phyloP scores from a whole-genome alignment of 64 coral and sea anemone genomes.

The Catalaphyllia jardinei region DNA sequence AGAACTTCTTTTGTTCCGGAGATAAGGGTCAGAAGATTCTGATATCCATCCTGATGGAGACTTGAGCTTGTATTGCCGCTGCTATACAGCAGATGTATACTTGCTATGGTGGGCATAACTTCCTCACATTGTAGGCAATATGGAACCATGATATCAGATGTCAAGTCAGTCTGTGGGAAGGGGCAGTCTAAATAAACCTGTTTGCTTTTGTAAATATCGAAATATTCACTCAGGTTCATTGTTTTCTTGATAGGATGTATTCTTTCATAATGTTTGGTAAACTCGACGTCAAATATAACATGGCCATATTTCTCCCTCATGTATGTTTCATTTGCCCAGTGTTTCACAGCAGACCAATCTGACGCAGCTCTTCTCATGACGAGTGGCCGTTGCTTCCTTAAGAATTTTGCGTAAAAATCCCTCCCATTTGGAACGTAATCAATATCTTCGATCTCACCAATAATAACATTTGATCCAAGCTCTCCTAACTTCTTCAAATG shows the following conservation, averaged over 20 bases:
- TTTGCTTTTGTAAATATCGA: slow-evolving; percentile 60
- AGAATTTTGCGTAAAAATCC: slow-evolving; percentile 62
- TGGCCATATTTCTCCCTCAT: slow-evolving; percentile 55
- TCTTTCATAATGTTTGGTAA: slow-evolving; percentile 54
- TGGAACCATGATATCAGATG: slow-evolving; percentile 51
- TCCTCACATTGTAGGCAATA: slow-evolving; percentile 66
- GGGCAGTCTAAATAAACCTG: slow-evolving; percentile 67
- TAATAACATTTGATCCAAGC: slow-evolving; percentile 23
- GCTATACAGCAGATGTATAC: slow-evolving; percentile 61
- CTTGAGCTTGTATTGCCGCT: slow-evolving; percentile 59
- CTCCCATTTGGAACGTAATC: slow-evolving; percentile 52
- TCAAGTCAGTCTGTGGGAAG: slow-evolving; percentile 54
- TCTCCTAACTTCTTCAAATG: slow-evolving; percentile 61
- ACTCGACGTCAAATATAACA: slow-evolving; percentile 45
- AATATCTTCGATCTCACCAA: slow-evolving; percentile 43
- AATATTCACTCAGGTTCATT: slow-evolving; percentile 52
- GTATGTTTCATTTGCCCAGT: slow-evolving; percentile 63
- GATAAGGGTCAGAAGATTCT: slow-evolving; percentile 59
- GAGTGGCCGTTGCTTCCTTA: slow-evolving; percentile 43
- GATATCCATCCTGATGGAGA: slow-evolving; percentile 63
- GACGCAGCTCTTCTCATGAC: slow-evolving; percentile 38
- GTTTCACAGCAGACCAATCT: slow-evolving; percentile 49
- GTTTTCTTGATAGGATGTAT: slow-evolving; percentile 54
- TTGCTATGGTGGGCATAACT: slow-evolving; percentile 5
- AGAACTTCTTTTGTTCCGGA: slow-evolving; percentile 67